Evolutionary conservation across 1,140 invertebrate species (phyloP).

Genomic region (Caenorhabditis latens): DNA sequence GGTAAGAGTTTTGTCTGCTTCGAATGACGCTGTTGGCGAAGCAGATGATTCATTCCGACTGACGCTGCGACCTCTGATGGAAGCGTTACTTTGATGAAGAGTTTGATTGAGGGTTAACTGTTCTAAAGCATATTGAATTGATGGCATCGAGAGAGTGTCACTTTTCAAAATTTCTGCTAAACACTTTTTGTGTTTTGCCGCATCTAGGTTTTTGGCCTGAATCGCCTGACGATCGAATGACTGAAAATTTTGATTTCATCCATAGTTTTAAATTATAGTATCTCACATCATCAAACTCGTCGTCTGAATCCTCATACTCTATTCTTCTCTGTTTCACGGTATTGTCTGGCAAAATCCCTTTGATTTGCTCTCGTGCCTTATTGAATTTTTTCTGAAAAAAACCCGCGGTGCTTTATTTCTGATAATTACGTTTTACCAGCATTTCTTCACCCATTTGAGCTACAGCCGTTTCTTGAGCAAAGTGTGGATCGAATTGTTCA

Average conservation of each 20-base stretch:
- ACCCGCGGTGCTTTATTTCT: too few relatives aligned
- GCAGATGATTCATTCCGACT: neutral
- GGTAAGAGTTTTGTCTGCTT: slow-evolving; percentile 23
- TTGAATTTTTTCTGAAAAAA: slow-evolving; percentile 16
- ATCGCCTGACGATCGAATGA: slow-evolving; percentile 27
- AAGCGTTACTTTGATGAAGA: neutral
- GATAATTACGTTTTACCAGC: neutral
- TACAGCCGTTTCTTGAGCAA: neutral
- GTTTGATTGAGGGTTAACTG: neutral
- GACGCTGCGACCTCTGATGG: neutral
- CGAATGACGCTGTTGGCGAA: neutral
- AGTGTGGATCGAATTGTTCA: neutral
- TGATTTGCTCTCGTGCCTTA: neutral
- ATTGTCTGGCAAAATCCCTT: neutral
- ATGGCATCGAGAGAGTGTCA: slow-evolving; percentile 27
- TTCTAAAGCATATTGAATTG: slow-evolving; percentile 17
- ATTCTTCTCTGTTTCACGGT: neutral
- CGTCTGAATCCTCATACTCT: slow-evolving; percentile 39
- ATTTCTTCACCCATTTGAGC: slow-evolving; percentile 12
- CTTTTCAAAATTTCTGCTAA: slow-evolving; percentile 7
- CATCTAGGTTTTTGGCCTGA: slow-evolving; percentile 19
- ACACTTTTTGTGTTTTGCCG: slow-evolving; percentile 35
- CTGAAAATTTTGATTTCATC: neutral
- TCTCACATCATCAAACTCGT: slow-evolving; percentile 20
- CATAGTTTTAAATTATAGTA: neutral